Evolutionary conservation across 2,888 invertebrate genomes (phyloP), one percentile per base, ranked within the genome.

Genomic region (Barypeithes pellucidus): DNA sequence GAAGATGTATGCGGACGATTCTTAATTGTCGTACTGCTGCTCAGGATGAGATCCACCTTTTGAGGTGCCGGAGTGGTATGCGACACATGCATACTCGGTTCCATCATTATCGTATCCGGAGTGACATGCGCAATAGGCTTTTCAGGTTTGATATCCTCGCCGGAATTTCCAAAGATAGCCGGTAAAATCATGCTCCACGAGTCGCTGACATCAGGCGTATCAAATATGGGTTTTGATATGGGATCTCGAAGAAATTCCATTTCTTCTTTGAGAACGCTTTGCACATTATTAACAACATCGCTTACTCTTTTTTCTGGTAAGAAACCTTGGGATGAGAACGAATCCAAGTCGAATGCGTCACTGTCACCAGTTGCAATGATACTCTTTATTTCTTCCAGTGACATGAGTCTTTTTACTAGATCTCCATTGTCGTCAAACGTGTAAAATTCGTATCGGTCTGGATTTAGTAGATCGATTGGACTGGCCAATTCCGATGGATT

Each of bases 371-470:
- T 93, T 0, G 95, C 95, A 36, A 95, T 94, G 73, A 95, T 92
- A 47, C 93, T 92, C 83, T 94, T 94, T 76, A 95, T 95, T 86
- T 95, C 94, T 81, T 93, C 90, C 79, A 94, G 86, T 7, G 95
- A 94, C 95, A 95, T 95, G 36, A 95, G 88, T 73, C 93, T 89
- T 81, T 94, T 94, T 0, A 95, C 91, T 20, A 95, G 88, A 81
- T 95, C 94, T 12, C 95, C 95, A 68, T 92, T 91, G 81, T 94
- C 94, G 81, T 95, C 93, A 81, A 95, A 94, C 0, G 95, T 95
- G 83, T 94, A 95, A 84, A 95, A 95, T 82, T 95, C 95, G 84
- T 95, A 95, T 82, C 93, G 89, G 82, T 95, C 95, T 1, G 95
- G 95, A 77, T 93, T 92, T 5, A 95, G 86, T 0, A 95, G 87